Conservation (phyloP, 2,113 vertebrate genomes). For the Clupea harengus region DNA sequence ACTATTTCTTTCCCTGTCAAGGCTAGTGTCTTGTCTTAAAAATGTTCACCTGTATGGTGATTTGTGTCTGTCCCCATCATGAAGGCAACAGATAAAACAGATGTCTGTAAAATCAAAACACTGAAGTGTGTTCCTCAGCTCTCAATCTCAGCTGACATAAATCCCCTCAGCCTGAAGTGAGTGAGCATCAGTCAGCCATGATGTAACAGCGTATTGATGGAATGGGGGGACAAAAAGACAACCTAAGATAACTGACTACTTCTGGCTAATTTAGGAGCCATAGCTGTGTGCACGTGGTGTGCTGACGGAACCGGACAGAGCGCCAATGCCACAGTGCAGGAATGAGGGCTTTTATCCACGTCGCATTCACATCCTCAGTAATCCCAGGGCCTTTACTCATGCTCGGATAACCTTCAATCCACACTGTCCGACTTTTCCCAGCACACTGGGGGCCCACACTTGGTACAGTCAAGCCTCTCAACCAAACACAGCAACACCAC, state of each 20-base stretch:
- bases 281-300: background rate
- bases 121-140: background rate
- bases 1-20: background rate
- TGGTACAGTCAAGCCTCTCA: slow-evolving; percentile 20
- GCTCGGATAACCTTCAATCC: slow-evolving; percentile 45
- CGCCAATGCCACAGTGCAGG: background rate
- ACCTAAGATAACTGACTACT: background rate
- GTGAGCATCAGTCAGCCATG: background rate
- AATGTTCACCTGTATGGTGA: background rate
- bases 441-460: slow-evolving; percentile 29
- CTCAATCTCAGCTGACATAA: background rate
- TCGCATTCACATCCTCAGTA: slow-evolving; percentile 32
- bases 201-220: background rate
- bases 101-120: background rate
- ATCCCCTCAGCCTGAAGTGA: background rate
- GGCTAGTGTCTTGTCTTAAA: no score
- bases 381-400: slow-evolving; percentile 38
- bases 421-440: slow-evolving; percentile 32
- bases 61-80: background rate
- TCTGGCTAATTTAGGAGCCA: background rate
- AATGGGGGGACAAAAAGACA: background rate
- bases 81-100: background rate
- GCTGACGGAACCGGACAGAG: background rate
- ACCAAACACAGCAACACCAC: slow-evolving; percentile 1
- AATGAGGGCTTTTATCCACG: slow-evolving; percentile 19